Percentiles rank a stretch among this genome's conserved stretches.
Evolutionary conservation across 2,797 vertebrate genomes (phyloP).

Genomic region (Melanotaenia parkinsoni): DNA sequence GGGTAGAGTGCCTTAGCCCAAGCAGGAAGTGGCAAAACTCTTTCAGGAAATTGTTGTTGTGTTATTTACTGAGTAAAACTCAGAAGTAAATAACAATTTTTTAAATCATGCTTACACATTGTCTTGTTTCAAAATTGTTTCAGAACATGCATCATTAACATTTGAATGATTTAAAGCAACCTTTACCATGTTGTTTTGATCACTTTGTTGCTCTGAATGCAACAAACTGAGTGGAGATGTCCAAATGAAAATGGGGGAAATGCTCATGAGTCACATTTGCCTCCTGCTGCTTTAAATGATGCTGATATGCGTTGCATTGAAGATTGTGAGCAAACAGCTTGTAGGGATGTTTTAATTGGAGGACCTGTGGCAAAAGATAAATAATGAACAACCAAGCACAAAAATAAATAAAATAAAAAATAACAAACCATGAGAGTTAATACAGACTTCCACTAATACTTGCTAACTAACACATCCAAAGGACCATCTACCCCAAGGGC

Average conservation of each 20-base stretch:
- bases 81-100: too few species aligned
- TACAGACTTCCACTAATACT: background rate
- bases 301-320: too few species aligned
- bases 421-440: background rate
- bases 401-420: background rate
- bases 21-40: too few species aligned
- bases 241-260: too few species aligned
- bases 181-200: too few species aligned
- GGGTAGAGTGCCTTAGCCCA: too few species aligned
- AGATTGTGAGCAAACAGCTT: too few species aligned
- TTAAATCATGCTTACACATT: too few species aligned
- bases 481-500: slow-evolving; percentile 44
- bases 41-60: background rate
- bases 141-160: too few species aligned
- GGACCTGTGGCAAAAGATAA: background rate
- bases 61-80: background rate
- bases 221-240: background rate
- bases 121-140: too few species aligned
- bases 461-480: slow-evolving; percentile 7
- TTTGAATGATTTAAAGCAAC: background rate
- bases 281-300: too few species aligned
- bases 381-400: background rate
- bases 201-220: background rate
- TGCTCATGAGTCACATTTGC: too few species aligned
- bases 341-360: background rate